Percentiles rank a stretch among this genome's conserved stretches.
These are phyloP conservation scores for Caenorhabditis wallacei DNA, from an alignment of 2,888 invertebrate species.

Conservation along the genomic window DNA sequence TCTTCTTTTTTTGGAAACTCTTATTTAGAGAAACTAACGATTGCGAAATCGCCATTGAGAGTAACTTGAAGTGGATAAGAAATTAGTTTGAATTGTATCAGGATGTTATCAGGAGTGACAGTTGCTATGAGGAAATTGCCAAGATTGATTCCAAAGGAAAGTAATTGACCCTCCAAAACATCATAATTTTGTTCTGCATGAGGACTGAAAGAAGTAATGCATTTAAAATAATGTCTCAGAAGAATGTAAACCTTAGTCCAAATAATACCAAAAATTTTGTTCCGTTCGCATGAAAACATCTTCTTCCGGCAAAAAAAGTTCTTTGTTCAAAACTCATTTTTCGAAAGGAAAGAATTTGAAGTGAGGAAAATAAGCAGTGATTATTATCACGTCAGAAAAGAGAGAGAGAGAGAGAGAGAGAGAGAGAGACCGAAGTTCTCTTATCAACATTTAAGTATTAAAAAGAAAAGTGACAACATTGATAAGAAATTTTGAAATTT, in stretches of 20 bases:
- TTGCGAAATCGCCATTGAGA: background rate
- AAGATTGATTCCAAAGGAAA: background rate
- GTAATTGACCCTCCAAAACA: background rate
- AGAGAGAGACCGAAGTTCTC: background rate
- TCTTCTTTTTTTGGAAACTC: background rate
- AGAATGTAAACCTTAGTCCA: background rate
- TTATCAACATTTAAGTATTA: background rate
- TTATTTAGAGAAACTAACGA: background rate
- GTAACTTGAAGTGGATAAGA: background rate
- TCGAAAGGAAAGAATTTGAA: background rate
- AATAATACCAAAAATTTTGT: background rate
- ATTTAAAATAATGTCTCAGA: background rate
- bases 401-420: too few relatives aligned
- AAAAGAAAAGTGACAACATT: background rate
- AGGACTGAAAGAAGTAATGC: background rate
- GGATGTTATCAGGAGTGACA: background rate
- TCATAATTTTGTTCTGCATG: background rate
- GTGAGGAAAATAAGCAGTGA: background rate
- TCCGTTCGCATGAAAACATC: background rate
- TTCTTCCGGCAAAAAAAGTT: conserved; percentile 7
- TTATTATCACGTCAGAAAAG: too few relatives aligned
- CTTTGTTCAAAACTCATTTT: background rate
- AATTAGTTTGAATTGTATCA: background rate
- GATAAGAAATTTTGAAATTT: background rate
- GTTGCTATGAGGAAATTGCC: background rate